phyloP scores from a whole-genome alignment of 1,140 invertebrate genomes.

The Mamestra configurata region DNA sequence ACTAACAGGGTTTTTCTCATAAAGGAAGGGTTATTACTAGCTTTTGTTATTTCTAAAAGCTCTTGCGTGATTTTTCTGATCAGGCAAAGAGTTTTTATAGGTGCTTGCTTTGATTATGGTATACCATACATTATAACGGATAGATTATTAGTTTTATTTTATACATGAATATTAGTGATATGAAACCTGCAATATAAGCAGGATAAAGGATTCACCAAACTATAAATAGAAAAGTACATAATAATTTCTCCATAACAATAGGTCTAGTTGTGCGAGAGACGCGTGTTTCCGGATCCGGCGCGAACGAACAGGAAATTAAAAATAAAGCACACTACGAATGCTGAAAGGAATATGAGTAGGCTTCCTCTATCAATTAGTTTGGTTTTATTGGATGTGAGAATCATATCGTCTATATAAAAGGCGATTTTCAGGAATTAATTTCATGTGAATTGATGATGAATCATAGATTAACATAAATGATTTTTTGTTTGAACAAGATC shows the following conservation, averaged over 20 bases:
- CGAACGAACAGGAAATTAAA: conserved; percentile 43
- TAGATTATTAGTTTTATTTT: too few species aligned
- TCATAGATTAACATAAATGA: too few species aligned
- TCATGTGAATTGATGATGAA: too few species aligned
- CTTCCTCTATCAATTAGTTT: conserved; percentile 25
- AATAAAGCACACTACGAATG: conserved; percentile 39
- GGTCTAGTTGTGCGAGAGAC: conserved; percentile 16
- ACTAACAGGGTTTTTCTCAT: conserved; percentile 16
- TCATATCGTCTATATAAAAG: background rate
- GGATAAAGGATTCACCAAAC: conserved; percentile 1
- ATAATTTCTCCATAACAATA: conserved; percentile 40
- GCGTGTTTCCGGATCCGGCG: conserved; percentile 34
- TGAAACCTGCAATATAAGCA: too few species aligned
- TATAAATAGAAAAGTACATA: conserved; percentile 2
- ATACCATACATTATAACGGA: background rate
- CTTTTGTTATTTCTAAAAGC: background rate
- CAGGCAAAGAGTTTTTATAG: background rate
- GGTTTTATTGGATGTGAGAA: background rate
- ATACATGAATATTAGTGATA: too few species aligned
- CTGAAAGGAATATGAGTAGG: background rate
- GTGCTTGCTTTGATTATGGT: background rate
- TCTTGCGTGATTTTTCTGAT: background rate
- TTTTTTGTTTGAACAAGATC: too few species aligned
- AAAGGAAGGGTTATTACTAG: conserved; percentile 8
- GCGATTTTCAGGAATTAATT: background rate